phyloP scores from a whole-genome alignment of 2,797 vertebrate species.

The Masticophis lateralis region DNA sequence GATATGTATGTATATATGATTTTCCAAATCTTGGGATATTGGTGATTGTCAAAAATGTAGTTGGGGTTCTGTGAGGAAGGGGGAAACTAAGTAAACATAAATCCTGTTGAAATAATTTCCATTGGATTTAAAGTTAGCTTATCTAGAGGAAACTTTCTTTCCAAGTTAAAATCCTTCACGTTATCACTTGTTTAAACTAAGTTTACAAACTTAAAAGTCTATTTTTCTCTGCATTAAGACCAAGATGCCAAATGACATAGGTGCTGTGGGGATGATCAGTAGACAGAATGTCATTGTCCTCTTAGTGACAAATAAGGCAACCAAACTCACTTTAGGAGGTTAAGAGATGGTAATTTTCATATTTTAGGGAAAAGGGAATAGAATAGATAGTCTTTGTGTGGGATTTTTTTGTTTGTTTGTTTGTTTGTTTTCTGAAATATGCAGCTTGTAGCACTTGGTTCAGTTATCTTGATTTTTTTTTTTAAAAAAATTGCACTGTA shows the following conservation, averaged over 20 bases:
- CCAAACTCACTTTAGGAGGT: not conserved
- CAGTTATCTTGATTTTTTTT: not conserved
- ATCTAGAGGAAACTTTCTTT: not conserved
- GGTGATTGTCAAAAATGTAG: not conserved
- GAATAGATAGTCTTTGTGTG: not conserved
- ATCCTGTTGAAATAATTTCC: not conserved
- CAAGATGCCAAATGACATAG: not conserved
- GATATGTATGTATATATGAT: not conserved
- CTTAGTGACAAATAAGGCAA: not conserved
- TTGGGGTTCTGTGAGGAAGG: not conserved
- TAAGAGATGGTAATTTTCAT: not conserved
- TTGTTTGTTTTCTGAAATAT: not conserved
- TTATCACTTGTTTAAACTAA: not conserved
- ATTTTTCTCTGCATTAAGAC: not conserved
- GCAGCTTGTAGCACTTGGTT: not conserved
- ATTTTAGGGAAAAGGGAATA: not conserved
- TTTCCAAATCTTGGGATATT: not conserved
- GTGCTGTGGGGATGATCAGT: not conserved
- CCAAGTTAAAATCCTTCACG: not conserved
- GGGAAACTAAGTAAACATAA: not conserved
- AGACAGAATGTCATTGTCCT: not conserved
- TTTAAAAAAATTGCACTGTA: not conserved
- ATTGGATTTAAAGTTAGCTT: not conserved
- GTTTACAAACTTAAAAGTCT: not conserved
- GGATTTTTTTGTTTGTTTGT: too few species aligned